phyloP scores from a whole-genome alignment of 2,888 invertebrate genomes.

The Branchipolynoe longqiensis region DNA sequence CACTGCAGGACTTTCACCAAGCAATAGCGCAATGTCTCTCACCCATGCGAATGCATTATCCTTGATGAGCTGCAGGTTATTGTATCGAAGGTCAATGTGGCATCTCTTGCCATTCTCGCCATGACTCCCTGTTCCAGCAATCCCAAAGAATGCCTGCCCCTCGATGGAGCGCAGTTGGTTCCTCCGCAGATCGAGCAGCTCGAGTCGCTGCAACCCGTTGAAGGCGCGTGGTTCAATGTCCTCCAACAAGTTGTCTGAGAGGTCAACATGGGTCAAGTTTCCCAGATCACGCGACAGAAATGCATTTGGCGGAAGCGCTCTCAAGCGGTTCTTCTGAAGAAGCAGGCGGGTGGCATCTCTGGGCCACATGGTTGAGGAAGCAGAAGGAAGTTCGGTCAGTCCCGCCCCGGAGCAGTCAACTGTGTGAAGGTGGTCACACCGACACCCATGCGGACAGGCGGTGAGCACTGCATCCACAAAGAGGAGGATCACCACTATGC shows the following conservation, averaged over 20 bases:
- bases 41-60: conserved; percentile 27
- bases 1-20: background rate
- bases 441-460: conserved; percentile 3
- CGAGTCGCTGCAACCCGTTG: background rate
- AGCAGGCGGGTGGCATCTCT: conserved; percentile 1
- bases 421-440: conserved; percentile 21
- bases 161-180: background rate
- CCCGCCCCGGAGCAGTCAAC: conserved; percentile 18
- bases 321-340: conserved; percentile 11
- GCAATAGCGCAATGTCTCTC: background rate
- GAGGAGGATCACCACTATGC: no score
- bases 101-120: background rate
- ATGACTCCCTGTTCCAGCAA: background rate
- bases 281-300: background rate
- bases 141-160: background rate
- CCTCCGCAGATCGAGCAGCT: background rate
- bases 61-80: background rate
- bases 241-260: conserved; percentile 3
- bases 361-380: background rate
- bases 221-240: conserved; percentile 26
- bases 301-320: background rate
- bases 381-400: background rate
- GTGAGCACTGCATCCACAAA: no score
- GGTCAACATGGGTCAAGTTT: background rate
- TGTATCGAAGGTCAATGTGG: conserved; percentile 1